A percentile compares a stretch with the other conserved stretches of the same genome.
Conservation (phyloP, 2,888 invertebrate species). For the Lepidocyrtoides sp. region DNA sequence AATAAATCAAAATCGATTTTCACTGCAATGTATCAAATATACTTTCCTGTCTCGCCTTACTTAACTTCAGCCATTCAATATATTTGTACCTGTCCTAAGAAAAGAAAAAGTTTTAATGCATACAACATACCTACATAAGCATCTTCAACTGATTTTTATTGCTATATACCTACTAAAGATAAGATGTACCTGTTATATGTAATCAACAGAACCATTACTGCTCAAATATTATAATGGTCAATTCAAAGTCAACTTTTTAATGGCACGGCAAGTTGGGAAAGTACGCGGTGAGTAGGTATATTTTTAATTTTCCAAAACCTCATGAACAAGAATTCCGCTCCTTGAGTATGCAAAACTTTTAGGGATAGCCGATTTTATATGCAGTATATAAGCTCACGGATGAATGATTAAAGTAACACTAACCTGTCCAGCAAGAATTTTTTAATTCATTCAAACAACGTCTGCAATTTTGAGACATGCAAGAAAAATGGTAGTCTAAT, state of each 20-base stretch:
- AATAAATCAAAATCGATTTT: not conserved
- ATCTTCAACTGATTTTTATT: no score
- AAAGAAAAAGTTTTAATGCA: no score
- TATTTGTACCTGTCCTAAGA: no score
- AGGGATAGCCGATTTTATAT: not conserved
- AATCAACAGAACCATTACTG: no score
- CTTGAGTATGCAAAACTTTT: not conserved
- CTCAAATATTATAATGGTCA: no score
- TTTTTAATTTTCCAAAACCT: not conserved
- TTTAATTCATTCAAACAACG: not conserved
- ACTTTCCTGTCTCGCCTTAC: not conserved
- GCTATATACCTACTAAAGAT: no score
- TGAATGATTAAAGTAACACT: not conserved
- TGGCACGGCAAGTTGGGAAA: no score
- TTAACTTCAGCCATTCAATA: no score
- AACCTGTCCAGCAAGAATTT: slow-evolving; percentile 5
- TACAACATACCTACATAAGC: no score
- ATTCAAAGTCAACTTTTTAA: no score
- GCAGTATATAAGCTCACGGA: not conserved
- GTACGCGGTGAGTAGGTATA: no score
- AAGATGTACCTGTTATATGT: no score
- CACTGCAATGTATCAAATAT: not conserved
- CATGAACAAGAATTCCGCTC: not conserved
- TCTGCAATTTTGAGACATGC: not conserved
- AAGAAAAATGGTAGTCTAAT: not conserved